phyloP scores from a whole-genome alignment of 2,113 vertebrate species.

The Platysternon megacephalum region DNA sequence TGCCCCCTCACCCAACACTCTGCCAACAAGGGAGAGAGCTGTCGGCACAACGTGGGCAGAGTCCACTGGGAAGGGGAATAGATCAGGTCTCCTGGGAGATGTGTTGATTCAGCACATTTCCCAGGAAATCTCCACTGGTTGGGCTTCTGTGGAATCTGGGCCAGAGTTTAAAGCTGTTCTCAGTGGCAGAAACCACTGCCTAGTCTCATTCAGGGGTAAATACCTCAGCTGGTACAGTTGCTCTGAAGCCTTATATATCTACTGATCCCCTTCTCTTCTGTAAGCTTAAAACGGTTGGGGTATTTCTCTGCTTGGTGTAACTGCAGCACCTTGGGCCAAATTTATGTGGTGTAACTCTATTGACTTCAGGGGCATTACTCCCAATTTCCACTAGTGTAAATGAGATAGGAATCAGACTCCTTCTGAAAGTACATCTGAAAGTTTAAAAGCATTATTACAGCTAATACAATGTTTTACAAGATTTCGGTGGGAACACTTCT shows the following conservation, averaged over 20 bases:
- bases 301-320: constrained; percentile 71
- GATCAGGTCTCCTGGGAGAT: rapidly evolving
- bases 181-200: constrained; percentile 2
- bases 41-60: neutral
- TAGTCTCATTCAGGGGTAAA: constrained; percentile 46
- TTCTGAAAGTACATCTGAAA: constrained; percentile 63
- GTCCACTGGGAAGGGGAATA: neutral
- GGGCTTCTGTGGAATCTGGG: rapidly evolving
- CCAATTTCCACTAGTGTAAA: constrained; percentile 42
- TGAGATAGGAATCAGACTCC: constrained; percentile 70
- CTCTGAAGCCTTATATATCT: constrained; percentile 60
- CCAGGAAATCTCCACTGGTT: rapidly evolving
- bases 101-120: neutral
- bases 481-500: constrained; percentile 55
- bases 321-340: constrained; percentile 39
- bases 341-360: constrained; percentile 58
- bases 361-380: constrained; percentile 70
- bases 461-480: neutral
- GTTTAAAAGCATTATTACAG: constrained; percentile 42
- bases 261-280: constrained; percentile 57
- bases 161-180: neutral
- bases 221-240: constrained; percentile 53
- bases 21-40: rapidly evolving
- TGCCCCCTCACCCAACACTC: neutral
- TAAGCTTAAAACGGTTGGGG: constrained; percentile 37